phyloP scores from a whole-genome alignment of 2,113 vertebrate genomes.

The Alligator sinensis region DNA sequence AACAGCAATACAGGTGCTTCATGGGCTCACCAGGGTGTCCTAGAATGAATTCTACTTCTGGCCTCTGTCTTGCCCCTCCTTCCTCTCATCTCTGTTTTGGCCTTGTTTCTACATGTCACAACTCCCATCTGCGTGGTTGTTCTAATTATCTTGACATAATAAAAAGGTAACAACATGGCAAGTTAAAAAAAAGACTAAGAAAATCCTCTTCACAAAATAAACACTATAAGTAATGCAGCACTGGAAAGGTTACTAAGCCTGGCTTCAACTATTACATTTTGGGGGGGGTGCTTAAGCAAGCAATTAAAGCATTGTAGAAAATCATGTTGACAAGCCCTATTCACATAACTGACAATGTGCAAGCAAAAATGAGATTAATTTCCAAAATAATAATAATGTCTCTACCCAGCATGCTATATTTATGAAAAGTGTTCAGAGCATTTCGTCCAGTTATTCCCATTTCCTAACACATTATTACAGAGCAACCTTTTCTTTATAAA shows the following conservation, averaged over 20 bases:
- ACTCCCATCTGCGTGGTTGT: neutral
- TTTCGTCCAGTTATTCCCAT: conserved; percentile 56
- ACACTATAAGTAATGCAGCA: neutral
- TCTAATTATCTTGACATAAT: neutral
- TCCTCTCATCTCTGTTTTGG: neutral
- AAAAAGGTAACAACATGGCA: neutral
- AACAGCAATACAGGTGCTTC: neutral
- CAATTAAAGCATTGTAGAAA: conserved; percentile 60
- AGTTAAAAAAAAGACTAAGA: neutral
- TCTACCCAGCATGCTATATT: conserved; percentile 53
- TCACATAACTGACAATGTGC: conserved; percentile 50
- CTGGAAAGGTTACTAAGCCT: conserved; percentile 49
- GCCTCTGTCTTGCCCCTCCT: neutral
- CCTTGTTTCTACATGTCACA: neutral
- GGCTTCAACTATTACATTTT: conserved; percentile 66
- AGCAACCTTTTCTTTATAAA: conserved; percentile 66
- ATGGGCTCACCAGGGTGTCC: neutral
- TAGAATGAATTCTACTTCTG: neutral
- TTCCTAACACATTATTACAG: conserved; percentile 56
- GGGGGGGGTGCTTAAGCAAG: conserved; percentile 46
- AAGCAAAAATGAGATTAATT: conserved; percentile 72
- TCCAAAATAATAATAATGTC: conserved; percentile 65
- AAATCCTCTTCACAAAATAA: neutral
- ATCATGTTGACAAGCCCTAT: conserved; percentile 68
- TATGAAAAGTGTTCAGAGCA: conserved; percentile 53